Conservation (phyloP, 2,888 invertebrate species). For the Gastrophysa polygoni region DNA sequence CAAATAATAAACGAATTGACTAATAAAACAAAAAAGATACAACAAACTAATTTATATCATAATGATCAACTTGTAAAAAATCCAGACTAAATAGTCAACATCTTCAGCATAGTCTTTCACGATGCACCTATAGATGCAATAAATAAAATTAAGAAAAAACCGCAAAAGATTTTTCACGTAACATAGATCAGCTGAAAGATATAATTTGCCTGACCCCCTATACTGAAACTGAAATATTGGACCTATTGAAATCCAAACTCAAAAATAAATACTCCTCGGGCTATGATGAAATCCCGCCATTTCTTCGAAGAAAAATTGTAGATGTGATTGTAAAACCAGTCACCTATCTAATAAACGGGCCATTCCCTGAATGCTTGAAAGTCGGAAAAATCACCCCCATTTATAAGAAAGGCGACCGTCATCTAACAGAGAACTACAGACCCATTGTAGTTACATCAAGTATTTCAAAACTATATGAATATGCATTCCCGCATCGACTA, state of each 20-base stretch:
- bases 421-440: slow-evolving; percentile 3
- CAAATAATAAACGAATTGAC: not conserved
- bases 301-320: not conserved
- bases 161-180: not conserved
- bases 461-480: slow-evolving; percentile 5
- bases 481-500: no score
- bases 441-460: not conserved
- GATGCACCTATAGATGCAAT: slow-evolving; percentile 1
- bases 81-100: not conserved
- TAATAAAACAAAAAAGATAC: not conserved
- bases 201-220: not conserved
- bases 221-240: no score
- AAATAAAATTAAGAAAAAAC: slow-evolving; percentile 6
- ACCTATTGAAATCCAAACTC: no score
- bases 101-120: not conserved
- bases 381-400: not conserved
- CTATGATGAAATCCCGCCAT: not conserved
- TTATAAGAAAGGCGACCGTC: not conserved
- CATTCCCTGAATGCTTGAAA: not conserved
- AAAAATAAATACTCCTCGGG: not conserved
- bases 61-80: not conserved
- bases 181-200: slow-evolving; percentile 6
- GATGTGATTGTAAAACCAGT: slow-evolving; percentile 1
- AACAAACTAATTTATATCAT: not conserved
- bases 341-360: not conserved